Percentiles rank a stretch among this genome's conserved stretches.
These are phyloP conservation scores for Clavelina lepadiformis DNA, from an alignment of 23 tunicate genomes.

Conservation along the genomic window DNA sequence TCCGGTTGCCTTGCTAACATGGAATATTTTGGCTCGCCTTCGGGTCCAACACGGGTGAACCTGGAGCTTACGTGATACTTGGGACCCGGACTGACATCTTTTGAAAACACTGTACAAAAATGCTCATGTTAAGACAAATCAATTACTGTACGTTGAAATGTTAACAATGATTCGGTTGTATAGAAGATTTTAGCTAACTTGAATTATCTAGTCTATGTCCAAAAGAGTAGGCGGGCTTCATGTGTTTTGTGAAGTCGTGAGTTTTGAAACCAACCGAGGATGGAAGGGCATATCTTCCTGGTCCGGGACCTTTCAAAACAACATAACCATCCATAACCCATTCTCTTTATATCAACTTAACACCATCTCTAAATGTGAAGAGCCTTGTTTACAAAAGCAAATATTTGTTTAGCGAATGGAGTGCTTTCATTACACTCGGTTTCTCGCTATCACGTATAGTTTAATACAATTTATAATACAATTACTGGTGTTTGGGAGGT, in stretches of 20 bases:
- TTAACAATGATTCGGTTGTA: background rate
- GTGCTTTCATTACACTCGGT: too few relatives aligned
- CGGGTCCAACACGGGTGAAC: conserved; percentile 72
- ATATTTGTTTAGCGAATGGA: too few relatives aligned
- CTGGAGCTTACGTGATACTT: conserved; percentile 64
- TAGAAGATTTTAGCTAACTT: conserved; percentile 31
- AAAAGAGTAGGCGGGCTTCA: conserved; percentile 85
- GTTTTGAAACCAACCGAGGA: conserved; percentile 59
- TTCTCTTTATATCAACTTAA: too few relatives aligned
- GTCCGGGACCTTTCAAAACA: conserved; percentile 71
- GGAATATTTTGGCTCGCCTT: conserved; percentile 92
- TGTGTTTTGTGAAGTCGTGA: conserved; percentile 86
- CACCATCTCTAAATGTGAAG: background rate
- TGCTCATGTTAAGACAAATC: background rate
- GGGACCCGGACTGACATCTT: conserved; percentile 94
- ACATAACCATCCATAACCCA: background rate
- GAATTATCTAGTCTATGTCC: conserved; percentile 76
- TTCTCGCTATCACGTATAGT: too few relatives aligned
- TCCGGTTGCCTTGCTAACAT: conserved; percentile 92
- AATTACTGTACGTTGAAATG: background rate
- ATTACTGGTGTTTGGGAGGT: too few relatives aligned
- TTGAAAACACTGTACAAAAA: conserved; percentile 63
- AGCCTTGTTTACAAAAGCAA: background rate
- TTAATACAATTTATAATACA: too few relatives aligned
- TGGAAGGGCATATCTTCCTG: conserved; percentile 84